phyloP scores from a whole-genome alignment of 2,888 invertebrate species.

The Lasius fuliginosus region DNA sequence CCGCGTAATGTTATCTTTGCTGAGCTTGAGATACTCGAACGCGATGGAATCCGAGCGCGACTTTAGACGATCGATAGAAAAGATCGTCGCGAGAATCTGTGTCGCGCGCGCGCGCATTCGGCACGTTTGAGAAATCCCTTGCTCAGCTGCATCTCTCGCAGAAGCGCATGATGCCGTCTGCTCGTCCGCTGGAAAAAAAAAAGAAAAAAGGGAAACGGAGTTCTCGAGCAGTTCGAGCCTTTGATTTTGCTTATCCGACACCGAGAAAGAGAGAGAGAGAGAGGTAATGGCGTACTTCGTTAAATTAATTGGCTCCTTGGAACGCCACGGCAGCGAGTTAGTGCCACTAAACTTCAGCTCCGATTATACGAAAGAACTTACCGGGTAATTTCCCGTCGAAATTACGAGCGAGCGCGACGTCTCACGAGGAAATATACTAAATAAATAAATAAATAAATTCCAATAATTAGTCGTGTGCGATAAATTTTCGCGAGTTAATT shows the following conservation, averaged over 20 bases:
- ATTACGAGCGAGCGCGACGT: slow-evolving; percentile 36
- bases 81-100: slow-evolving; percentile 41
- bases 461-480: slow-evolving; percentile 20
- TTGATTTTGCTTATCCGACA: slow-evolving; percentile 77
- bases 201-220: slow-evolving; percentile 39
- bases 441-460: slow-evolving; percentile 54
- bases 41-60: slow-evolving; percentile 53
- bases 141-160: slow-evolving; percentile 48
- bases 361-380: slow-evolving; percentile 72
- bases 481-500: slow-evolving; percentile 22
- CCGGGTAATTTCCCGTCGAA: slow-evolving; percentile 33
- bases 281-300: slow-evolving; percentile 78
- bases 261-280: slow-evolving; percentile 56
- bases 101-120: slow-evolving; percentile 57
- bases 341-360: slow-evolving; percentile 77
- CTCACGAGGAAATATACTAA: slow-evolving; percentile 36
- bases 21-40: slow-evolving; percentile 30
- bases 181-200: slow-evolving; percentile 26
- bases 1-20: slow-evolving; percentile 45
- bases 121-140: slow-evolving; percentile 63
- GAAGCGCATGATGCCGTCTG: slow-evolving; percentile 63
- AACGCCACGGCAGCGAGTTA: slow-evolving; percentile 71
- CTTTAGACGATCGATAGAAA: slow-evolving; percentile 30
- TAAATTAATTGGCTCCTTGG: slow-evolving; percentile 78
- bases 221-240: slow-evolving; percentile 68